Evolutionary conservation across 2,113 vertebrate species (phyloP).

Genomic region (Egretta garzetta): DNA sequence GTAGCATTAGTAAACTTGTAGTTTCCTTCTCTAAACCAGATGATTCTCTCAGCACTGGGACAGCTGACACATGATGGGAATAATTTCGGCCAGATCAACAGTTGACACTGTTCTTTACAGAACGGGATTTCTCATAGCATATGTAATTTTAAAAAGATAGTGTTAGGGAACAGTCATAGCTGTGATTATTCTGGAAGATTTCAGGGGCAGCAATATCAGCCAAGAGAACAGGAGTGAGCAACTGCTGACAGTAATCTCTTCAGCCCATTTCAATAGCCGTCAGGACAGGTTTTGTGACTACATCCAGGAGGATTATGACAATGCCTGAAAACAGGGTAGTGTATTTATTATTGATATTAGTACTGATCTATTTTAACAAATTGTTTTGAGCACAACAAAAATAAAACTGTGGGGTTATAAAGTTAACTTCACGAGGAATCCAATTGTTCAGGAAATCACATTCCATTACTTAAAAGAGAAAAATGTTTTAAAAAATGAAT

Average conservation of each 20-base stretch:
- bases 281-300: neutral
- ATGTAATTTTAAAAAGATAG: neutral
- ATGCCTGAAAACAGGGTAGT: neutral
- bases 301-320: neutral
- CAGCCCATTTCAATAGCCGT: neutral
- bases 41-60: neutral
- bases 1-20: neutral
- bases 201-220: neutral
- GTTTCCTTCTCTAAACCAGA: neutral
- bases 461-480: neutral
- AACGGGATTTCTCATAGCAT: neutral
- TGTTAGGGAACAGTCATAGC: neutral
- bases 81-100: neutral
- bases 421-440: neutral
- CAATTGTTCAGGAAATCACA: neutral
- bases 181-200: neutral
- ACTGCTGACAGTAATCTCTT: neutral
- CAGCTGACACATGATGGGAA: neutral
- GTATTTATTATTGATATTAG: neutral
- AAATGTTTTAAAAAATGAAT: neutral
- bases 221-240: neutral
- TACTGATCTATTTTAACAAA: neutral
- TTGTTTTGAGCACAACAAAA: neutral
- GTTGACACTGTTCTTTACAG: neutral
- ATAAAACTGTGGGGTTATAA: neutral